These are phyloP conservation scores for Haliclona indistincta DNA, from an alignment of 37 sponge, comb jelly and placozoan genomes.

Conservation along the genomic window DNA sequence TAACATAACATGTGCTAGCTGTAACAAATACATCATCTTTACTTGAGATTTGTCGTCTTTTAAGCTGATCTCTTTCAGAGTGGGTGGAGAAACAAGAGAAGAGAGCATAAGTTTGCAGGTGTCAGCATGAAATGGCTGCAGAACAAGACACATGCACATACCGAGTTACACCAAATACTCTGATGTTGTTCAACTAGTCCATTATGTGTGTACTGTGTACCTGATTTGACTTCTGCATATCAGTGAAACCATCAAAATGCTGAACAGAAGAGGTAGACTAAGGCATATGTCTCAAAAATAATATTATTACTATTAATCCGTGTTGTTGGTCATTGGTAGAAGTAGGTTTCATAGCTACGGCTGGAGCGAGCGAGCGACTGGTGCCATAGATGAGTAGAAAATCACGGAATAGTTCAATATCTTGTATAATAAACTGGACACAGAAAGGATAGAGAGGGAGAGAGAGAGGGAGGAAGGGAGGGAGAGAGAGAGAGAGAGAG, in stretches of 20 bases:
- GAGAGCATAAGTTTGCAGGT: no score
- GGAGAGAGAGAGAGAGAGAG: neutral
- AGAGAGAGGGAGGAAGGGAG: conserved; percentile 8
- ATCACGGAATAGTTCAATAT: conserved; percentile 40
- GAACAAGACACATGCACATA: no score
- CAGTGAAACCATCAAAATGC: neutral
- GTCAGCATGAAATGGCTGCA: no score
- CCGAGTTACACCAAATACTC: no score
- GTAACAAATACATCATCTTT: no score
- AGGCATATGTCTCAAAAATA: neutral
- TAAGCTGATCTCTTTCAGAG: no score
- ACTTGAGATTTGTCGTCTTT: no score
- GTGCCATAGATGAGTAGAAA: conserved; percentile 26
- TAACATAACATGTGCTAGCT: no score
- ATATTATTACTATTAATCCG: no score
- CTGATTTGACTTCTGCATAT: neutral
- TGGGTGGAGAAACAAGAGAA: no score
- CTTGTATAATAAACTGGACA: conserved; percentile 40
- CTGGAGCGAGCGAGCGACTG: neutral
- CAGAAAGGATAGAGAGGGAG: conserved; percentile 63
- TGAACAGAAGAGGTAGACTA: neutral
- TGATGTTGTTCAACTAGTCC: no score
- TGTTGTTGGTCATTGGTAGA: neutral
- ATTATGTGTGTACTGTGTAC: no score
- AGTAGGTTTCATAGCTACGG: neutral